phyloP scores from a whole-genome alignment of 1,140 invertebrate species.

The Ganaspis sp. region DNA sequence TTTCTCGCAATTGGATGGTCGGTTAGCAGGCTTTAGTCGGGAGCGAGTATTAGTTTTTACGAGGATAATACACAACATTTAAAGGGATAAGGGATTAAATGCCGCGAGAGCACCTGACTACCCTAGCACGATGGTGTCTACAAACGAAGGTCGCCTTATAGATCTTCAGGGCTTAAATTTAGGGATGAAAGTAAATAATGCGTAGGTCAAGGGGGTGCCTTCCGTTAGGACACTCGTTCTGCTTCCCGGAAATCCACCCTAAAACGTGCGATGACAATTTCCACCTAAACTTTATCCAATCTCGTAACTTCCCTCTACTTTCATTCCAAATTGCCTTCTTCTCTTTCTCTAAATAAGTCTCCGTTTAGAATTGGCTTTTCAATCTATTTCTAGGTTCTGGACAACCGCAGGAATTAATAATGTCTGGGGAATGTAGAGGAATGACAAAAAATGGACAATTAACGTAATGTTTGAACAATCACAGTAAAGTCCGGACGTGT shows the following conservation, averaged over 20 bases:
- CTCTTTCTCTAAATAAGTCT: neutral
- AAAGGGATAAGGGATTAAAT: conserved; percentile 76
- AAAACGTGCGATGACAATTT: conserved; percentile 18
- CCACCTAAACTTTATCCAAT: neutral
- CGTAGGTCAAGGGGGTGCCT: conserved; percentile 25
- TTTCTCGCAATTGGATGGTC: conserved; percentile 44
- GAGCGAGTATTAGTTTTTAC: conserved; percentile 75
- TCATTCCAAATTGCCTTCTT: neutral
- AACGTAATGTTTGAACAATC: too few species aligned
- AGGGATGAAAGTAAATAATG: conserved; percentile 61
- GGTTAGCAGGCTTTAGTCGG: conserved; percentile 68
- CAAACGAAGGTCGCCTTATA: conserved; percentile 53
- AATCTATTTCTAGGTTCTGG: too few species aligned
- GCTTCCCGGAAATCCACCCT: conserved; percentile 25
- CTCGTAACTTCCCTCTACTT: neutral
- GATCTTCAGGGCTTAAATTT: conserved; percentile 62
- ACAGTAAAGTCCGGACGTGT: too few species aligned
- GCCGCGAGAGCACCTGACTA: conserved; percentile 66
- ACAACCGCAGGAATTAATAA: too few species aligned
- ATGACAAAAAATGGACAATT: too few species aligned
- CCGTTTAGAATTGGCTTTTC: too few species aligned
- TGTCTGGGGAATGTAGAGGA: too few species aligned
- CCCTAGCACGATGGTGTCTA: conserved; percentile 50
- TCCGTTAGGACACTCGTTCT: conserved; percentile 39
- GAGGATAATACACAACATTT: conserved; percentile 76